phyloP scores from a whole-genome alignment of 2,113 vertebrate genomes.

The Taurulus bubalis region DNA sequence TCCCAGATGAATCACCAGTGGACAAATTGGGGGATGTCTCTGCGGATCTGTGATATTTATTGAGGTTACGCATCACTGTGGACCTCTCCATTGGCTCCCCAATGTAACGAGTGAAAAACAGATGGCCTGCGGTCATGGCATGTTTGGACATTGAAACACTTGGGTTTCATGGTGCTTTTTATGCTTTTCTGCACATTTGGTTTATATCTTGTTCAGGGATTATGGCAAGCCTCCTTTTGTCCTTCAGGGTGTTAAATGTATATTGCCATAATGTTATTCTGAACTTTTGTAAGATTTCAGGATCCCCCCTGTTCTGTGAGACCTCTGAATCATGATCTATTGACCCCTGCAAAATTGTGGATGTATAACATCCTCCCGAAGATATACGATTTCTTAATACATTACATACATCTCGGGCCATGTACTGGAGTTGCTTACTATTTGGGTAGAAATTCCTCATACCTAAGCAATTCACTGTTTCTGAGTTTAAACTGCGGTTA shows the following conservation, averaged over 20 bases:
- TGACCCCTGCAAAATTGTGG: slow-evolving; percentile 43
- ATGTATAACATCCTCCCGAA: slow-evolving; percentile 35
- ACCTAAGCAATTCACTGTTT: slow-evolving; percentile 67
- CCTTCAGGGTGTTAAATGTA: slow-evolving; percentile 62
- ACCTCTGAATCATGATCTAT: slow-evolving; percentile 25
- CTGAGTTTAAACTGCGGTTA: slow-evolving; percentile 52
- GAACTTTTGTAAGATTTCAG: slow-evolving; percentile 33
- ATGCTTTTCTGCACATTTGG: slow-evolving; percentile 76
- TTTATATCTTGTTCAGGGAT: slow-evolving; percentile 73
- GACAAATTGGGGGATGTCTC: slow-evolving; percentile 78
- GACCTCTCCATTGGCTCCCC: slow-evolving; percentile 72
- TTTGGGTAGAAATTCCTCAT: slow-evolving; percentile 70
- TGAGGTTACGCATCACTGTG: slow-evolving; percentile 79
- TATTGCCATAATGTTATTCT: slow-evolving; percentile 57
- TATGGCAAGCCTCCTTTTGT: slow-evolving; percentile 55
- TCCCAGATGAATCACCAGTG: slow-evolving; percentile 81
- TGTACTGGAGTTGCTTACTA: slow-evolving; percentile 34
- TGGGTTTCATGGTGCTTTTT: slow-evolving; percentile 80
- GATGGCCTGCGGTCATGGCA: slow-evolving; percentile 79
- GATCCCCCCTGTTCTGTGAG: slow-evolving; percentile 22
- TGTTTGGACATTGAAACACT: slow-evolving; percentile 83
- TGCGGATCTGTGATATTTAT: slow-evolving; percentile 77
- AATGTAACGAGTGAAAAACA: slow-evolving; percentile 76
- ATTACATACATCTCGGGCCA: slow-evolving; percentile 9
- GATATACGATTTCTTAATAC: slow-evolving; percentile 18